These are phyloP conservation scores for Borostomias antarcticus DNA, from an alignment of 2,797 vertebrate species.

Conservation along the genomic window DNA sequence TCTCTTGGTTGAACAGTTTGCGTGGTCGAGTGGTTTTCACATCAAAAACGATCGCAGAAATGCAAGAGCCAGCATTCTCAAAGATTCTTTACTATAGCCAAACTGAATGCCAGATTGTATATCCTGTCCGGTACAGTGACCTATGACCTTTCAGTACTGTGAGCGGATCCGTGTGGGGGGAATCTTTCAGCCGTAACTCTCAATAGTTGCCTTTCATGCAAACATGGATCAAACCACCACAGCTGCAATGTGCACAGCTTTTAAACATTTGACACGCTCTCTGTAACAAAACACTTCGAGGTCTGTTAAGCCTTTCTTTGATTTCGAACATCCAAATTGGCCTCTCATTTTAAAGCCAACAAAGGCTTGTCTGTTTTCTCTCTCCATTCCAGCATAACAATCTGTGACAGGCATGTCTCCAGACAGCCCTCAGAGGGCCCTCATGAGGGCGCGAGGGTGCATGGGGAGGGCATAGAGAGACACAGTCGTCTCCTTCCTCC, in stretches of 20 bases:
- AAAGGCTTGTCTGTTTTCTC: constrained; percentile 57
- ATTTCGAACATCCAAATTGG: constrained; percentile 65
- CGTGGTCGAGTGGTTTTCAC: background rate
- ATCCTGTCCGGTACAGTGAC: constrained; percentile 5
- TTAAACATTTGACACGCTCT: constrained; percentile 37
- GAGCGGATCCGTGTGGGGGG: constrained; percentile 17
- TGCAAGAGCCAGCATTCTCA: background rate
- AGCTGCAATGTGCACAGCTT: constrained; percentile 44
- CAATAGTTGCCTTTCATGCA: constrained; percentile 21
- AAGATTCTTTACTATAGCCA: background rate
- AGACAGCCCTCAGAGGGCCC: constrained; percentile 51
- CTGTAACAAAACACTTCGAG: constrained; percentile 43
- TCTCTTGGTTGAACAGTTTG: background rate
- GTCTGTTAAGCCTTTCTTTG: constrained; percentile 58
- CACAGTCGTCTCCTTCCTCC: constrained; percentile 40
- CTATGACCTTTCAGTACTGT: constrained; percentile 22
- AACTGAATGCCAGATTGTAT: background rate
- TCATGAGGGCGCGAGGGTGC: constrained; percentile 42
- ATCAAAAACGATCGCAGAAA: background rate
- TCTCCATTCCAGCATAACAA: constrained; percentile 52
- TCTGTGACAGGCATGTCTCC: constrained; percentile 64
- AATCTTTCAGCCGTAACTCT: constrained; percentile 15
- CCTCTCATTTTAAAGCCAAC: constrained; percentile 53
- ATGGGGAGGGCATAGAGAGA: constrained; percentile 33
- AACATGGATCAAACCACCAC: constrained; percentile 5